Conservation (phyloP, 2,888 invertebrate species). For the Margaritifera margaritifera region DNA sequence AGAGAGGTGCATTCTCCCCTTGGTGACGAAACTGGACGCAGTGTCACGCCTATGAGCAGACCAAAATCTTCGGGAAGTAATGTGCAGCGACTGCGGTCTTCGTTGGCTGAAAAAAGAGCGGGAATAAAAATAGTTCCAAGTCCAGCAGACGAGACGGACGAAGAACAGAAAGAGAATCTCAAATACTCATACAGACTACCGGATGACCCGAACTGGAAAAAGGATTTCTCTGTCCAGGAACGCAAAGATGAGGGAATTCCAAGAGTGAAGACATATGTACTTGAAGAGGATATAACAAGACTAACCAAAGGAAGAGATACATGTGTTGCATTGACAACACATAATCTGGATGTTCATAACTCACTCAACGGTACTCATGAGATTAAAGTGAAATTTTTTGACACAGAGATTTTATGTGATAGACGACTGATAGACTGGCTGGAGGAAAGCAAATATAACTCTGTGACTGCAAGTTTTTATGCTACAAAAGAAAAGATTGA, state of each 20-base stretch:
- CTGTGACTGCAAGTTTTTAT: too few species aligned
- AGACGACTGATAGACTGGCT: conserved; percentile 44
- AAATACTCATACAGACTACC: conserved; percentile 44
- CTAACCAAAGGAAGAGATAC: conserved; percentile 30
- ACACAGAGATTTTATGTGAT: conserved; percentile 38
- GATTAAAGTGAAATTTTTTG: conserved; percentile 35
- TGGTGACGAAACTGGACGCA: conserved; percentile 9
- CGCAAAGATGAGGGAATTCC: conserved; percentile 46
- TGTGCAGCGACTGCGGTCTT: conserved; percentile 30
- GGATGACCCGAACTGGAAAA: conserved; percentile 42
- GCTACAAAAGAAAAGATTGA: too few species aligned
- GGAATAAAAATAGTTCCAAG: conserved; percentile 20
- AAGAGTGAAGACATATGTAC: conserved; percentile 48
- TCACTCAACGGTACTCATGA: conserved; percentile 38
- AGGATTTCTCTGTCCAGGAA: conserved; percentile 43
- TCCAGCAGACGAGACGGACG: conserved; percentile 15
- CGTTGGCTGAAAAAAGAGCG: conserved; percentile 28
- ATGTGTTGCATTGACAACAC: conserved; percentile 38
- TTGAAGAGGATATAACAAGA: conserved; percentile 30
- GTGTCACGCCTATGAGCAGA: conserved; percentile 5
- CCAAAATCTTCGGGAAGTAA: conserved; percentile 27
- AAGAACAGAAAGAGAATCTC: conserved; percentile 30
- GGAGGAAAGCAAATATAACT: conserved; percentile 21
- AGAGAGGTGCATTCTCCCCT: conserved; percentile 15
- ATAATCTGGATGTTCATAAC: conserved; percentile 49